phyloP scores from a whole-genome alignment of 2,888 invertebrate species.

The Ypsolopha scabrella region DNA sequence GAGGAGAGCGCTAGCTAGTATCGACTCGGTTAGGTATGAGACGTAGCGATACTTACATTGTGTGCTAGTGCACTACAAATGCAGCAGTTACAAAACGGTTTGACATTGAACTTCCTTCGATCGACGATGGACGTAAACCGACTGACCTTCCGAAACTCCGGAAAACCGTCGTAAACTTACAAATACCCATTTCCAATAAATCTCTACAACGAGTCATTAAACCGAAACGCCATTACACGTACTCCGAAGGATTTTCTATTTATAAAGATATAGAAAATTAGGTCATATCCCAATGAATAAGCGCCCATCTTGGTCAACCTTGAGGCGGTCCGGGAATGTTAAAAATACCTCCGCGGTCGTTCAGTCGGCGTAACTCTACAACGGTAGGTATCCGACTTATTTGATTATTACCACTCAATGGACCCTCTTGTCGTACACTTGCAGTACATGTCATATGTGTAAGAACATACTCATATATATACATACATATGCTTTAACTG shows the following conservation, averaged over 20 bases:
- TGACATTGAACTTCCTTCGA: not conserved
- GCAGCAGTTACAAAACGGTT: not conserved
- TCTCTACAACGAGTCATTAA: not conserved
- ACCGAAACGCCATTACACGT: not conserved
- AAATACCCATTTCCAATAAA: not conserved
- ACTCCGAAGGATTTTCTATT: conserved; percentile 20
- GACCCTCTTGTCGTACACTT: not conserved
- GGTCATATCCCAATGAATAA: conserved; percentile 67
- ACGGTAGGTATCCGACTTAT: not conserved
- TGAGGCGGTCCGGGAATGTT: conserved; percentile 68
- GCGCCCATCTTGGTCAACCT: conserved; percentile 63
- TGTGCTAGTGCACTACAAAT: not conserved
- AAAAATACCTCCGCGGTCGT: conserved; percentile 59
- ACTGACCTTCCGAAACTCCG: not conserved
- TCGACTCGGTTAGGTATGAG: no score
- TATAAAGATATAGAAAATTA: conserved; percentile 52
- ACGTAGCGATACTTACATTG: no score
- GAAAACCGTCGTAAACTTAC: not conserved
- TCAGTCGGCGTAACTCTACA: no score
- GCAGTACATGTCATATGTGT: not conserved
- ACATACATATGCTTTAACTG: not conserved
- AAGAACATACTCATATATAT: no score
- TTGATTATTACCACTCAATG: not conserved
- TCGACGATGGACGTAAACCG: not conserved
- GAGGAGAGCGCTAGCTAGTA: not conserved